Evolutionary conservation across 1,140 invertebrate species (phyloP), one percentile per base, ranked within the genome.

Genomic region (Olivierus martensii): DNA sequence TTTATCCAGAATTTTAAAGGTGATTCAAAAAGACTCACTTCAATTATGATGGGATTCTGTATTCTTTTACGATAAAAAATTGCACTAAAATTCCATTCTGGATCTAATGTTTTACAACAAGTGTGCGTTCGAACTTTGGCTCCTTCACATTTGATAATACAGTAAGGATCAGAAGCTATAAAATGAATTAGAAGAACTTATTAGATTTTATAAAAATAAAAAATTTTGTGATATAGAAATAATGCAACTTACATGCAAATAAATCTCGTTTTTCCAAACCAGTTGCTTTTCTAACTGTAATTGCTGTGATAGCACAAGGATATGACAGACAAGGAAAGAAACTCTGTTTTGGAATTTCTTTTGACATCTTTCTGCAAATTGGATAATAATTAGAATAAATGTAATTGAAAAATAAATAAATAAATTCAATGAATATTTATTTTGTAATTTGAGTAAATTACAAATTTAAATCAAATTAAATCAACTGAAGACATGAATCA

Each of bases 121-220:
- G 67, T 59, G 12, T 52, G 59, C 5, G 73, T 75, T 37, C 62
- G 64, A 1, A 73, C 71, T 35, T 64, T 69, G 48, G 72, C 63
- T 37, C 71, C 68, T 60, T 77, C 76, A 67, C 75, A 78, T 49
- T 65, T 67, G 12, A 79, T 67, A 12, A 73, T 63, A 51, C 71
- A 73, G 61, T 78, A 79, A 0, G 76, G 72, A 61, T 77, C 74
- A 49, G 73, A 28, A 9, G 28, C 28, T 28, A 9, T 28, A 28
- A 28, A 28, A 6, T n/a, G n/a, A n/a, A n/a, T n/a, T n/a, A n/a
- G n/a, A n/a, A n/a, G n/a, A n/a, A n/a, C n/a, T n/a, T n/a, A n/a
- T n/a, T n/a, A n/a, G n/a, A n/a, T n/a, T n/a, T n/a, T n/a, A n/a
- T n/a, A n/a, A n/a, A n/a, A n/a, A n/a, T n/a, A n/a, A n/a, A n/a